phyloP scores from a whole-genome alignment of 2,888 invertebrate species.

The Falcaria lacertinaria region DNA sequence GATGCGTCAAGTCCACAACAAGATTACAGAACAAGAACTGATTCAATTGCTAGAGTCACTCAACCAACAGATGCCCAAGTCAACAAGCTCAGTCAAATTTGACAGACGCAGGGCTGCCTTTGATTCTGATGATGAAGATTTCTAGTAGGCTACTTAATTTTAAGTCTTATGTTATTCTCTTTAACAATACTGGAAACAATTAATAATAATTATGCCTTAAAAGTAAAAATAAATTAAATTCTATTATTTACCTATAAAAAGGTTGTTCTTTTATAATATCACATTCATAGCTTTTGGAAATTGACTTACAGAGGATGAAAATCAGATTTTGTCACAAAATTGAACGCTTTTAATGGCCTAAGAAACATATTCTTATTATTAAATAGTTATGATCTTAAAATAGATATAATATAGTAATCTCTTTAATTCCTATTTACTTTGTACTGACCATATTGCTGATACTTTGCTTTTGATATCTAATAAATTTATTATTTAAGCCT shows the following conservation, averaged over 20 bases:
- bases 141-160: constrained; percentile 33
- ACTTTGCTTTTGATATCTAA: not conserved
- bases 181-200: not conserved
- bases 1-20: constrained; percentile 90
- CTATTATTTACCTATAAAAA: not conserved
- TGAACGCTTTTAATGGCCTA: too few relatives aligned
- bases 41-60: constrained; percentile 91
- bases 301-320: too few relatives aligned
- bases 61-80: constrained; percentile 90
- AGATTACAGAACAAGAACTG: constrained; percentile 91
- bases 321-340: too few relatives aligned
- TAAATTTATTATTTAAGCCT: not conserved
- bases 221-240: not conserved
- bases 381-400: too few relatives aligned
- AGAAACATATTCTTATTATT: too few relatives aligned
- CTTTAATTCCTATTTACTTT: too few relatives aligned
- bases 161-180: constrained; percentile 8
- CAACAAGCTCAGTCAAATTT: constrained; percentile 91
- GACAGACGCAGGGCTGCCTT: constrained; percentile 93
- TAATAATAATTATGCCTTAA: constrained; percentile 23
- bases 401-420: too few relatives aligned
- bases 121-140: constrained; percentile 89
- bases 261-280: not conserved
- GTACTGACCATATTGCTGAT: too few relatives aligned
- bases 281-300: not conserved